Evolutionary conservation across 2,888 invertebrate genomes (phyloP).

Genomic region (Ferdinandea cuprea): DNA sequence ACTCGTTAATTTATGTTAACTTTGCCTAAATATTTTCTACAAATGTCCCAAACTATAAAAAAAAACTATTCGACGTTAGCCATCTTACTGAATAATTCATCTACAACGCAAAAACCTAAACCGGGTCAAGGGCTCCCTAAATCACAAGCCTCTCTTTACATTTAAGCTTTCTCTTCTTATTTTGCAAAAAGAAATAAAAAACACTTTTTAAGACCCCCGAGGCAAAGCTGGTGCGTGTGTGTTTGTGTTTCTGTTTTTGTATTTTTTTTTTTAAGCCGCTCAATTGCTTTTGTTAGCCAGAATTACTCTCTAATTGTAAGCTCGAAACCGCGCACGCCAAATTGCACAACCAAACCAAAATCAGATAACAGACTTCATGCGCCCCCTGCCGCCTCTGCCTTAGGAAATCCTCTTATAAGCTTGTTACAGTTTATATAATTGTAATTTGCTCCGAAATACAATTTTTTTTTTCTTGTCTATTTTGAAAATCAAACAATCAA

Average conservation of each 20-base stretch:
- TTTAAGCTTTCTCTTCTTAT: conserved; percentile 31
- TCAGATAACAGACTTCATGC: neutral
- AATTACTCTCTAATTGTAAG: conserved; percentile 54
- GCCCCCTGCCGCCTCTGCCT: neutral
- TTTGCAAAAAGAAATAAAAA: neutral
- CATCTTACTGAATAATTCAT: too few relatives aligned
- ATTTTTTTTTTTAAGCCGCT: conserved; percentile 5
- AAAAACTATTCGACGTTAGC: too few relatives aligned
- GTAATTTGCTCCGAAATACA: conserved; percentile 19
- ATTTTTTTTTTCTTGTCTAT: conserved; percentile 12
- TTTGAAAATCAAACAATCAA: conserved; percentile 19
- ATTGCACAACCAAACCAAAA: conserved; percentile 34
- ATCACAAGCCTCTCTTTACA: neutral
- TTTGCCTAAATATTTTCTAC: too few relatives aligned
- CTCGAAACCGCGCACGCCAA: conserved; percentile 58
- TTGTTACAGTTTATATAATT: conserved; percentile 56
- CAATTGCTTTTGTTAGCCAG: conserved; percentile 32
- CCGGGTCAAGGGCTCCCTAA: conserved; percentile 37
- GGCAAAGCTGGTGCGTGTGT: conserved; percentile 2
- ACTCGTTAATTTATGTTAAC: too few relatives aligned
- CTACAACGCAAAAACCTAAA: conserved; percentile 3
- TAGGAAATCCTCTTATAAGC: conserved; percentile 41
- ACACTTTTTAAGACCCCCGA: neutral
- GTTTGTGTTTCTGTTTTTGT: neutral
- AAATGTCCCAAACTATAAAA: too few relatives aligned